Base-by-base conservation (phyloP, 2,113 vertebrate species). In the Gopherus flavomarginatus region DNA sequence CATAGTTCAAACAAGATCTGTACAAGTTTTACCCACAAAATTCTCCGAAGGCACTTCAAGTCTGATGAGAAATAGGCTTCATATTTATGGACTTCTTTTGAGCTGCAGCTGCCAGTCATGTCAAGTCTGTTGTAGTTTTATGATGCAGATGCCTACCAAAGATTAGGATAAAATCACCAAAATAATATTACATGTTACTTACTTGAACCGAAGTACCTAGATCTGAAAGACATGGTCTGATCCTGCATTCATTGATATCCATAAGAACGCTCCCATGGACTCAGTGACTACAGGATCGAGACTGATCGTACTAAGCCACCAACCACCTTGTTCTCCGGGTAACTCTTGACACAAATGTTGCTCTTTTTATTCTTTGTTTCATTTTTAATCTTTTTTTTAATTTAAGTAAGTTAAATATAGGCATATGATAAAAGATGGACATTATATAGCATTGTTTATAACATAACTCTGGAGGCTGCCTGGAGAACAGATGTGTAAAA, bases 101-200 rank as follows among this genome's bases (percentile, higher is more conserved):
- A 0, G 0, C 56, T 56, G n/a, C 16, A 7, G 17, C 19, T 72
- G 50, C 7, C 17, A 6, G 21, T 59, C 52, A 17, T 16, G 2
- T 26, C 42, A 78, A 44, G 42, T 78, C 42, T 27, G 11, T 13
- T 1, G 1, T 38, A 80, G 3, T 59, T 29, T 78, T 12, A 11
- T 29, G 79, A 44, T 57, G 22, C 9, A 52, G 38, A 16, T 80
- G 69, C 2, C 47, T 52, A 22, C 42, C 42, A 81, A 77, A 84
- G 75, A 81, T 81, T 72, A 49, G 53, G 26, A 53, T 12, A 22
- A 26, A 89, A 31, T 1, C 0, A 42, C 8, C 62, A 42, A 42
- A 21, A 56, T 11, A 26, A n/a, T 38, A 6, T 6, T 17, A 6
- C 14, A 53, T 57, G 21, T 26, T 84, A 42, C 31, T 79, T 29